Conservation (phyloP, 2,797 vertebrate genomes). For the Ataeniobius toweri region DNA sequence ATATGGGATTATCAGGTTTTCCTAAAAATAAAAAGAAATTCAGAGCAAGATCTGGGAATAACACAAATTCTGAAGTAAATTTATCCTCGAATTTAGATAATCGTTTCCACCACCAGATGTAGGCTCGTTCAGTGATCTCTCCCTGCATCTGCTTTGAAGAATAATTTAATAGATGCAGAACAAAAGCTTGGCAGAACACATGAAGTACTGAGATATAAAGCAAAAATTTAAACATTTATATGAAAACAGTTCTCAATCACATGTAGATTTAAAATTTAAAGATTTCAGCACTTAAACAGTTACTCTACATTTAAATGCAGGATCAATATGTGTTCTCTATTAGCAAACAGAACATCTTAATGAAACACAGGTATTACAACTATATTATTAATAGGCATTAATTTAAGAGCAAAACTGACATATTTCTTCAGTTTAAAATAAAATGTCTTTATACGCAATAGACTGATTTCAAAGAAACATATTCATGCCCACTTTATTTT, state of each 20-base stretch:
- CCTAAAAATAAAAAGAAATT: not conserved
- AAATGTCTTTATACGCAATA: not conserved
- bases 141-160: not conserved
- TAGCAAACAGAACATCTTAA: conserved; percentile 6
- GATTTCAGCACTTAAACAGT: not conserved
- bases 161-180: not conserved
- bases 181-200: not conserved
- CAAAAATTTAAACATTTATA: not conserved
- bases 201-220: not conserved
- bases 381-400: conserved; percentile 1
- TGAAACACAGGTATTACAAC: not conserved
- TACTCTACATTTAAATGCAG: not conserved
- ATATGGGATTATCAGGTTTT: not conserved
- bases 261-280: not conserved
- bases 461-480: conserved; percentile 20
- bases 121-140: not conserved
- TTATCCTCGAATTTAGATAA: not conserved
- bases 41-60: not conserved
- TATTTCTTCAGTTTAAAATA: conserved; percentile 7
- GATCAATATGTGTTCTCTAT: conserved; percentile 1
- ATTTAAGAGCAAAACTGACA: conserved; percentile 8
- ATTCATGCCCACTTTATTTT: not conserved
- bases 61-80: not conserved
- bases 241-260: not conserved
- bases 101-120: not conserved